phyloP scores from a whole-genome alignment of 2,797 vertebrate species.

The Kryptopterus vitreolus region DNA sequence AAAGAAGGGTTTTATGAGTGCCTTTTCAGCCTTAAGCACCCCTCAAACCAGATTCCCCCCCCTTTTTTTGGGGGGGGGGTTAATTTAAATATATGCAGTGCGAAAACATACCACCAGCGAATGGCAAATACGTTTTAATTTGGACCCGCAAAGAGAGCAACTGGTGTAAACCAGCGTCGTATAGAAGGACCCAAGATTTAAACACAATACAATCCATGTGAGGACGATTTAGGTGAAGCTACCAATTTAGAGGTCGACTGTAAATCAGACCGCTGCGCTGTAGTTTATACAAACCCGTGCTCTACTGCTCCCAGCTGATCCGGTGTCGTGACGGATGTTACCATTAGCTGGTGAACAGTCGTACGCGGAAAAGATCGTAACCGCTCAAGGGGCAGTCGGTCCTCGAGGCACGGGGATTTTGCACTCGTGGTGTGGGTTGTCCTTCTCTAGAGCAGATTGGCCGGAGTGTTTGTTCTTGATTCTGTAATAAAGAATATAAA shows the following conservation, averaged over 20 bases:
- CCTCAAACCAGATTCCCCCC: not conserved
- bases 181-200: not conserved
- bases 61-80: not conserved
- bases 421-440: not conserved
- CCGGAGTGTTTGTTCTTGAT: too few relatives aligned
- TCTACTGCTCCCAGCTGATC: conserved; percentile 18
- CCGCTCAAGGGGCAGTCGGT: not conserved
- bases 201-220: conserved; percentile 6
- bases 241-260: not conserved
- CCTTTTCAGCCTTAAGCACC: not conserved
- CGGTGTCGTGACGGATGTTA: conserved; percentile 13
- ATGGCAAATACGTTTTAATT: not conserved
- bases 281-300: conserved; percentile 18
- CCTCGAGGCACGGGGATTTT: conserved; percentile 1
- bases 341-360: not conserved
- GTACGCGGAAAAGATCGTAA: not conserved
- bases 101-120: not conserved
- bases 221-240: conserved; percentile 10
- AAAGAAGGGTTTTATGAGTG: not conserved
- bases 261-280: conserved; percentile 1
- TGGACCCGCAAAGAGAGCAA: not conserved
- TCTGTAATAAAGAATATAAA: too few relatives aligned
- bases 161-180: not conserved
- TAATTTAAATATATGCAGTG: not conserved
- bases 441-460: not conserved